Percentiles rank a stretch among this genome's conserved stretches.
phyloP scores from a whole-genome alignment of 1,140 invertebrate species.

The Muscidifurax raptorellus region DNA sequence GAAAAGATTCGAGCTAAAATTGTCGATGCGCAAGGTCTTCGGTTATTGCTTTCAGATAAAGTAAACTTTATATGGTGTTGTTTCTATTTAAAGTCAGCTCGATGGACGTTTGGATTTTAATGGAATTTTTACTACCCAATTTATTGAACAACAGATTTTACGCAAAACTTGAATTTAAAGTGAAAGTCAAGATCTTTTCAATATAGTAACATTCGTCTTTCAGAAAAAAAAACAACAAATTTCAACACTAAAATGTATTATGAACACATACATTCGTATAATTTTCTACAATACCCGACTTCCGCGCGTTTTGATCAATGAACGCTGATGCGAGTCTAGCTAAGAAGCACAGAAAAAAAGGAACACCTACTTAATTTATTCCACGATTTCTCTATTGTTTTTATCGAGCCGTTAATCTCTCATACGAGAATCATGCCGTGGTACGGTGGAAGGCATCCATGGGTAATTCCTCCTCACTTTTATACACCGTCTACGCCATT shows the following conservation, averaged over 20 bases:
- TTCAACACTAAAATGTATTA: too few species aligned
- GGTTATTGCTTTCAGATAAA: background rate
- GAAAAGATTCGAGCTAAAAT: background rate
- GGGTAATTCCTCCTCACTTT: constrained; percentile 38
- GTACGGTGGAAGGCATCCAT: constrained; percentile 23
- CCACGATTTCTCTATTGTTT: constrained; percentile 42
- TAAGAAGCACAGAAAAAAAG: constrained; percentile 3
- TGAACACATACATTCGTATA: too few species aligned
- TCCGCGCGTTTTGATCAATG: constrained; percentile 20
- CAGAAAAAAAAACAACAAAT: too few species aligned
- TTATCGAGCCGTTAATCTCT: constrained; percentile 35
- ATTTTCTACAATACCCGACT: background rate
- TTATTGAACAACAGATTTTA: too few species aligned
- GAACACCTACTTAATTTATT: constrained; percentile 21
- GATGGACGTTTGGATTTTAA: background rate
- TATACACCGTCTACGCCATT: constrained; percentile 8
- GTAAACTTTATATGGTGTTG: background rate
- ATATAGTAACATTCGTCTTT: too few species aligned
- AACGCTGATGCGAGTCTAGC: background rate
- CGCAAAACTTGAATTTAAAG: too few species aligned
- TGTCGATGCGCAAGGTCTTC: background rate
- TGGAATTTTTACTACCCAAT: too few species aligned
- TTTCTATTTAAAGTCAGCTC: background rate
- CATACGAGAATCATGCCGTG: background rate
- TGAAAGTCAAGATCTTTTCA: too few species aligned